phyloP scores from a whole-genome alignment of 92 coral and sea anemone species.

The Montipora capitata region DNA sequence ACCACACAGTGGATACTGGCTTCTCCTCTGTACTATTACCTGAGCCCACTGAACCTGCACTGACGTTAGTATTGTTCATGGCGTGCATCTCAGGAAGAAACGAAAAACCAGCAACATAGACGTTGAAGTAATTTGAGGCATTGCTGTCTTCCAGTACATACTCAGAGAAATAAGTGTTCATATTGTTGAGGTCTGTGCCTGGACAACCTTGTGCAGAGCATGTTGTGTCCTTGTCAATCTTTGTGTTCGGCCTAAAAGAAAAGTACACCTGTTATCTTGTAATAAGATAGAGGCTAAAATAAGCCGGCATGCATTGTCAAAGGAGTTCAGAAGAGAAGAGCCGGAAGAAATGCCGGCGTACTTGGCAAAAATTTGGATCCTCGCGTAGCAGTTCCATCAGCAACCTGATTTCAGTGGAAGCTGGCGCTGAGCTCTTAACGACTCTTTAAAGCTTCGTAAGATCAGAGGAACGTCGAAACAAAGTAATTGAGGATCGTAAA shows the following conservation, averaged over 20 bases:
- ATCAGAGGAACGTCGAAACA: no score
- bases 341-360: no score
- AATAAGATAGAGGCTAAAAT: no score
- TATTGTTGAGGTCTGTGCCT: constrained; percentile 66
- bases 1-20: constrained; percentile 73
- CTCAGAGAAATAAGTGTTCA: constrained; percentile 83
- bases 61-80: constrained; percentile 20
- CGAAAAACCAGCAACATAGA: constrained; percentile 91
- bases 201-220: constrained; percentile 68
- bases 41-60: not conserved
- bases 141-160: constrained; percentile 85
- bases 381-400: no score
- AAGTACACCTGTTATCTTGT: no score
- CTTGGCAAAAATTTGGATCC: no score
- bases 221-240: not conserved
- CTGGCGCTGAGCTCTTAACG: no score
- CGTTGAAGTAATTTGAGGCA: constrained; percentile 82
- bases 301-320: no score
- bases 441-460: no score
- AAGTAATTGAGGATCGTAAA: no score
- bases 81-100: constrained; percentile 31
- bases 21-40: not conserved
- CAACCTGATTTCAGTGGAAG: no score
- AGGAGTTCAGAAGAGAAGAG: no score
- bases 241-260: not conserved